phyloP scores from a whole-genome alignment of 2,113 vertebrate species.

The Zingel zingel region DNA sequence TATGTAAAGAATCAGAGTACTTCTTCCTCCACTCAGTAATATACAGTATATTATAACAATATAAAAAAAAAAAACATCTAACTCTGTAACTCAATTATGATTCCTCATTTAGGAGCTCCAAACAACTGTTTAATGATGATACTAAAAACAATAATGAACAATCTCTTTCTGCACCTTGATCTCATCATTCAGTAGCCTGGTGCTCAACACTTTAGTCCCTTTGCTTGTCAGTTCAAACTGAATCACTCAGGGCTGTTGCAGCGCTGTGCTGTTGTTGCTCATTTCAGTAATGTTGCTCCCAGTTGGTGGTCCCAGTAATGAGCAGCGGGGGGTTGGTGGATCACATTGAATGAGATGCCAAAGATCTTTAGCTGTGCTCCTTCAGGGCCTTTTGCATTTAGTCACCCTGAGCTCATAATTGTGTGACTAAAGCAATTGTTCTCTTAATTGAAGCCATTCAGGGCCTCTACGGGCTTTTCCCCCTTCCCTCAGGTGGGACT shows the following conservation, averaged over 20 bases:
- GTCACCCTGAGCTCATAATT: conserved; percentile 84
- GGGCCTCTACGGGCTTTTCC: conserved; percentile 48
- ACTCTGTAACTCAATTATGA: neutral
- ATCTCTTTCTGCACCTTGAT: neutral
- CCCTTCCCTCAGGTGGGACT: conserved; percentile 73
- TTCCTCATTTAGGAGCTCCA: neutral
- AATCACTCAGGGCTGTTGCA: conserved; percentile 35
- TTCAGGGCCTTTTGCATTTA: conserved; percentile 83
- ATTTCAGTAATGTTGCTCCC: conserved; percentile 70
- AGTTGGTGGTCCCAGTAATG: conserved; percentile 78
- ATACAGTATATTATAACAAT: neutral
- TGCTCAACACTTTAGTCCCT: conserved; percentile 15
- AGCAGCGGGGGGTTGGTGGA: conserved; percentile 68
- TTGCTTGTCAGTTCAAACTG: conserved; percentile 33
- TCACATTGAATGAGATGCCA: conserved; percentile 77
- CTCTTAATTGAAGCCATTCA: conserved; percentile 83
- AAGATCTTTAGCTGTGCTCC: conserved; percentile 81
- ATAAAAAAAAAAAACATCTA: neutral
- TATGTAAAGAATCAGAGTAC: neutral
- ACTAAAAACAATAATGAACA: neutral
- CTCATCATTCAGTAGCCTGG: conserved; percentile 11
- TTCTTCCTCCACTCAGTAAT: neutral
- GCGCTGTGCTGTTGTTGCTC: conserved; percentile 56
- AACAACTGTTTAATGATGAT: neutral
- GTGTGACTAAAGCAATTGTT: conserved; percentile 88